These are phyloP conservation scores for Python bivittatus DNA, from an alignment of 2,113 vertebrate species.

Conservation along the genomic window DNA sequence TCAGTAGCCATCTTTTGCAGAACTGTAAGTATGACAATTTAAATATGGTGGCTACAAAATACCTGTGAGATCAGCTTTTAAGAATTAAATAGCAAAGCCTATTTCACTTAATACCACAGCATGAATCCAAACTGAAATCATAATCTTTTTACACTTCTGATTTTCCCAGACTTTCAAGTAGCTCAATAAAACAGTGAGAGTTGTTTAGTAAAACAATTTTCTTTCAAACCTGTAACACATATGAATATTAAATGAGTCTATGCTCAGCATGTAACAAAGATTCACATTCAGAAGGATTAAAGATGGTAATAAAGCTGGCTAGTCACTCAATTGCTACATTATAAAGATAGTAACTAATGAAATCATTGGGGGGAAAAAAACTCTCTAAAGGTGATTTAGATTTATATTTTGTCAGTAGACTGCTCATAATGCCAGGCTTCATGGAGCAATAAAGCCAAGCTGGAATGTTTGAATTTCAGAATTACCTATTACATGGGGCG, in stretches of 20 bases:
- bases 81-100: conserved; percentile 19
- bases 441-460: conserved; percentile 54
- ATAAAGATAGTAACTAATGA: conserved; percentile 48
- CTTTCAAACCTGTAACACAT: conserved; percentile 21
- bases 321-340: conserved; percentile 35
- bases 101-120: conserved; percentile 48
- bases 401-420: conserved; percentile 58
- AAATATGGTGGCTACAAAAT: not conserved
- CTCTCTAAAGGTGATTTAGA: conserved; percentile 37
- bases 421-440: conserved; percentile 49
- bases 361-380: conserved; percentile 45
- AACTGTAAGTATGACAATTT: not conserved
- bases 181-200: conserved; percentile 32
- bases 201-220: conserved; percentile 22
- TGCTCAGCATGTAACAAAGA: conserved; percentile 29
- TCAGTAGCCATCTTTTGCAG: not conserved
- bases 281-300: conserved; percentile 36
- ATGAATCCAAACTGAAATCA: conserved; percentile 19
- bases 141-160: not conserved
- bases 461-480: conserved; percentile 53
- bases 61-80: not conserved
- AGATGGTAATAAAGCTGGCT: conserved; percentile 36
- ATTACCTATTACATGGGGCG: conserved; percentile 49
- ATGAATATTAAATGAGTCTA: conserved; percentile 32
- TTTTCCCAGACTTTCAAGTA: conserved; percentile 43